Percentiles rank a stretch among this genome's conserved stretches.
Evolutionary conservation across 2,797 vertebrate genomes (phyloP).

Genomic region (Phrynocephalus vlangalii): DNA sequence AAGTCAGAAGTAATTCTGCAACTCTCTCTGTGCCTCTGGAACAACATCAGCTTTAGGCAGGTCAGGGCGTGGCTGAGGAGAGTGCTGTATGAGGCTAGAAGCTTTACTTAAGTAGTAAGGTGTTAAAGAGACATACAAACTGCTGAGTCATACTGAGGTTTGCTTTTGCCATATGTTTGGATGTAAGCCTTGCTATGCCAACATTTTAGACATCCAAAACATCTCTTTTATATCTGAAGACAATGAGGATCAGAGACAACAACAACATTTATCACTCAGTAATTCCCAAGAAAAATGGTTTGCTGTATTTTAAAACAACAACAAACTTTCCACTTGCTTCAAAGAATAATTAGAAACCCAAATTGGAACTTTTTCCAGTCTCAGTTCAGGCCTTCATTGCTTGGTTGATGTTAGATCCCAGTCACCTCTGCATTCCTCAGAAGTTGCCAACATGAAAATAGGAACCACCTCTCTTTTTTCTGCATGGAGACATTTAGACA

Average conservation of each 20-base stretch:
- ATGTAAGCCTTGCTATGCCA: neutral
- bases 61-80: too few relatives aligned
- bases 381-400: constrained; percentile 8
- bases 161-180: too few relatives aligned
- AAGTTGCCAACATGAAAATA: constrained; percentile 32
- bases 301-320: neutral
- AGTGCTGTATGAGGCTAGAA: too few relatives aligned
- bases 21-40: too few relatives aligned
- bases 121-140: too few relatives aligned
- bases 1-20: too few relatives aligned
- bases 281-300: neutral
- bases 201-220: neutral
- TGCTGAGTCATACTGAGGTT: too few relatives aligned
- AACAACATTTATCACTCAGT: neutral
- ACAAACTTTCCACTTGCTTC: neutral
- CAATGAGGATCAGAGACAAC: neutral
- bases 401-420: neutral
- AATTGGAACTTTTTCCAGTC: constrained; percentile 11
- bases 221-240: neutral
- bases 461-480: constrained; percentile 55
- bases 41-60: too few relatives aligned
- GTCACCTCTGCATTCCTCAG: constrained; percentile 39
- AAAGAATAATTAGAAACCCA: constrained; percentile 30
- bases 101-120: too few relatives aligned
- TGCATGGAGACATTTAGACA: constrained; percentile 65